Base-by-base conservation (phyloP, 2,888 invertebrate species). In the Lingula anatina region DNA sequence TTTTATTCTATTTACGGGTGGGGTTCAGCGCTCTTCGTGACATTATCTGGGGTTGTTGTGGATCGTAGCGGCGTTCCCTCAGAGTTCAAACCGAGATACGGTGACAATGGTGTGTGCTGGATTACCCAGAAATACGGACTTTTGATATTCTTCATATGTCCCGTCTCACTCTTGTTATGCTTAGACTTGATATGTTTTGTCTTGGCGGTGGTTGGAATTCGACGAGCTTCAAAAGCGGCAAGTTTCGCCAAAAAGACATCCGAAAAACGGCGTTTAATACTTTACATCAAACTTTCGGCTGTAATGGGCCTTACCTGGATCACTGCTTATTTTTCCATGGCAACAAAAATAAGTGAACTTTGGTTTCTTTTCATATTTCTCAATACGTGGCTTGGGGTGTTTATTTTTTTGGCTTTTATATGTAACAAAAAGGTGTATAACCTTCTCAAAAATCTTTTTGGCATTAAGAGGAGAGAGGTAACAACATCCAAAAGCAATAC, bases 231-330 rank as follows among this genome's bases (percentile, higher is more conserved):
- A 15, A 42, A 42, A 42, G 42, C 42, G 4, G 25, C 42, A n/a
- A 15, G 26, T 26, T 20, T 42, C 12, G 42, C 25, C 26, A 24
- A 42, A 24, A 20, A 24, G 27, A 21, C 26, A 39, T 15, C 46
- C 20, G 54, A 59, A 5, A 53, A 35, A 41, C 58, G 46, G 24
- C 60, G 66, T 37, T 46, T 65, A 7, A 43, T 55, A 18, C 47
- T 66, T 12, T 69, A 66, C 48, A 51, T 55, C 15, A 42, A 63
- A 9, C 63, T 69, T 47, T 63, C 62, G 7, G 47, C 59, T 20
- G 59, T 66, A 7, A 57, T 66, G 52, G 66, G 69, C 12, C 59
- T 69, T 38, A 64, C 66, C 2, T 69, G 68, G 68, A 54, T 64
- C 37, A 57, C 68, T 35, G 66, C 61, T 5, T 53, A 65, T 37